Conservation (phyloP, 2,113 vertebrate genomes). For the Pachyramphus minor region DNA sequence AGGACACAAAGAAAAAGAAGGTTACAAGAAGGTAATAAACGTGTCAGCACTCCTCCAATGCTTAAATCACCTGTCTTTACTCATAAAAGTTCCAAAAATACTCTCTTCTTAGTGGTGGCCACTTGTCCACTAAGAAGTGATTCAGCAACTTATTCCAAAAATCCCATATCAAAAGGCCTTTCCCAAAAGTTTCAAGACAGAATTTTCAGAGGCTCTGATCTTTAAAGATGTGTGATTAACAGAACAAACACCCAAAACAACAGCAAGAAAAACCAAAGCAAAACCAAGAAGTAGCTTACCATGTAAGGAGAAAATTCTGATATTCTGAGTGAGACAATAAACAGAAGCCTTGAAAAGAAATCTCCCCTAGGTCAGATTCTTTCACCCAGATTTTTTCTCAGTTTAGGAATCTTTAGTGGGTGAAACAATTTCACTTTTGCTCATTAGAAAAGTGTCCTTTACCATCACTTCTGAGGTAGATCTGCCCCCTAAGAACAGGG, state of each 20-base stretch:
- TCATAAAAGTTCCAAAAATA: background rate
- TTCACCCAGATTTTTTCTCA: background rate
- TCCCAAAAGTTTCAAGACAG: background rate
- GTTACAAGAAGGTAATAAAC: background rate
- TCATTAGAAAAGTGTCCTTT: background rate
- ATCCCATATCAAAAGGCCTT: background rate
- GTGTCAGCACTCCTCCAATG: background rate
- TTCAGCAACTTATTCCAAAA: background rate
- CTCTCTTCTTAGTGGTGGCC: background rate
- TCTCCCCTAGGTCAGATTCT: background rate
- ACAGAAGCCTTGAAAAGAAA: background rate
- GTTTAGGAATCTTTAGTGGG: background rate
- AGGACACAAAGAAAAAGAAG: background rate
- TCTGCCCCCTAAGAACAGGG: background rate
- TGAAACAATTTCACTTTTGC: background rate
- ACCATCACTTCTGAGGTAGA: background rate
- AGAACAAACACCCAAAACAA: background rate
- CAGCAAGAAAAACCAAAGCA: no score
- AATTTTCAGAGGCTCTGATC: background rate
- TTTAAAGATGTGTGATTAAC: background rate
- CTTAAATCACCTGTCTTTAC: background rate
- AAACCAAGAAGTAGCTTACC: background rate
- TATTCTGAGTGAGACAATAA: background rate
- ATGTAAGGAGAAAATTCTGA: background rate
- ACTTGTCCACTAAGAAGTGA: background rate